Percentiles rank a stretch among this genome's conserved stretches.
Evolutionary conservation across 1,140 invertebrate genomes (phyloP).

Genomic region (Odontomachus brunneus): DNA sequence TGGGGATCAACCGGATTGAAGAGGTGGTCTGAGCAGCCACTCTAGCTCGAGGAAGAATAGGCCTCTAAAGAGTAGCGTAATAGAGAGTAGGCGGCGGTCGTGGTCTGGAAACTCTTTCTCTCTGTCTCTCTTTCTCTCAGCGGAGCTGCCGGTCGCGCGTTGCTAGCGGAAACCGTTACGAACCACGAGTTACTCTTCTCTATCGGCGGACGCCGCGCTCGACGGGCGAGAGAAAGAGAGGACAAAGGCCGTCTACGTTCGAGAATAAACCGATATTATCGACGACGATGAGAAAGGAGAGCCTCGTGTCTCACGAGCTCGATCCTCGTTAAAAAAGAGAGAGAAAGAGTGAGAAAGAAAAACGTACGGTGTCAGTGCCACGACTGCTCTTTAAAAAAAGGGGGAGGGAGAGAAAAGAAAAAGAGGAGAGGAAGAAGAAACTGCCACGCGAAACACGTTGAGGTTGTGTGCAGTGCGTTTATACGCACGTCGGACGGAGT

Average conservation of each 20-base stretch:
- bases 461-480: constrained; percentile 6
- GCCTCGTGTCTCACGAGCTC: constrained; percentile 17
- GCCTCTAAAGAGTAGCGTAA: constrained; percentile 72
- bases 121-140: constrained; percentile 8
- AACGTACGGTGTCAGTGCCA: too few species aligned
- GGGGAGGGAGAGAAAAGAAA: not conserved
- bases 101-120: constrained; percentile 10
- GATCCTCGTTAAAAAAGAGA: not conserved
- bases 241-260: constrained; percentile 22
- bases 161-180: constrained; percentile 42
- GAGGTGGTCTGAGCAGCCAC: constrained; percentile 73
- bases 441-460: constrained; percentile 28
- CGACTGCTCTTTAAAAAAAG: too few species aligned
- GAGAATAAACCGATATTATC: constrained; percentile 50
- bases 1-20: constrained; percentile 65
- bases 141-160: constrained; percentile 25
- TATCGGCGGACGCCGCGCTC: constrained; percentile 11
- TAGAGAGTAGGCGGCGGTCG: constrained; percentile 35
- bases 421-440: constrained; percentile 18
- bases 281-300: constrained; percentile 22
- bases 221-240: not conserved
- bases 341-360: not conserved
- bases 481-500: constrained; percentile 36
- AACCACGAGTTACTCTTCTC: constrained; percentile 28
- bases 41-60: constrained; percentile 72